Evolutionary conservation across 2,113 vertebrate species (phyloP).

Genomic region (Sitta europaea): DNA sequence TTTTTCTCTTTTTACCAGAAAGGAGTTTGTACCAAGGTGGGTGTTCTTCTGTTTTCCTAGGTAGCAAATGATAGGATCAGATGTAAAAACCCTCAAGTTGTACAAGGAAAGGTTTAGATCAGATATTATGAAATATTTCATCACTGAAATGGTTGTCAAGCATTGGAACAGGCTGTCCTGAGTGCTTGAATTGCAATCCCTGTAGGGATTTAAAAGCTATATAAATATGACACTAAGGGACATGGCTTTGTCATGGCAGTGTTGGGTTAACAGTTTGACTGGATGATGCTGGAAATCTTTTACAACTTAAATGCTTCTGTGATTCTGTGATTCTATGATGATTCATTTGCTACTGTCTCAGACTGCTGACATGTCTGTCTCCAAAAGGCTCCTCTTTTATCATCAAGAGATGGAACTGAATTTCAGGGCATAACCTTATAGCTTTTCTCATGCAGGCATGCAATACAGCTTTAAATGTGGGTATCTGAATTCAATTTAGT

Average conservation of each 20-base stretch:
- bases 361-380: not conserved
- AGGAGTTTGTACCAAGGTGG: too few relatives aligned
- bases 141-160: not conserved
- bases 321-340: not conserved
- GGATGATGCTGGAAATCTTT: not conserved
- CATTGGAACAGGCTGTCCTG: not conserved
- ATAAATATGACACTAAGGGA: not conserved
- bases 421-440: not conserved
- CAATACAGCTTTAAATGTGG: not conserved
- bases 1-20: not conserved
- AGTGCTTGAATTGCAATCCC: not conserved
- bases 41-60: not conserved
- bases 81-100: too few relatives aligned
- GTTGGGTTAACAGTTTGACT: not conserved
- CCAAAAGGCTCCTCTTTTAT: not conserved
- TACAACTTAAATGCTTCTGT: not conserved
- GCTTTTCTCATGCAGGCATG: not conserved
- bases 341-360: not conserved
- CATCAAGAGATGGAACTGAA: not conserved
- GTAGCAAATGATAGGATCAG: not conserved
- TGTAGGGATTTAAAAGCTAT: not conserved
- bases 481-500: not conserved
- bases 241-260: not conserved
- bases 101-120: not conserved
- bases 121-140: not conserved